Percentiles rank a stretch among this genome's conserved stretches.
Conservation (phyloP, 2,888 invertebrate genomes). For the Patella caerulea region DNA sequence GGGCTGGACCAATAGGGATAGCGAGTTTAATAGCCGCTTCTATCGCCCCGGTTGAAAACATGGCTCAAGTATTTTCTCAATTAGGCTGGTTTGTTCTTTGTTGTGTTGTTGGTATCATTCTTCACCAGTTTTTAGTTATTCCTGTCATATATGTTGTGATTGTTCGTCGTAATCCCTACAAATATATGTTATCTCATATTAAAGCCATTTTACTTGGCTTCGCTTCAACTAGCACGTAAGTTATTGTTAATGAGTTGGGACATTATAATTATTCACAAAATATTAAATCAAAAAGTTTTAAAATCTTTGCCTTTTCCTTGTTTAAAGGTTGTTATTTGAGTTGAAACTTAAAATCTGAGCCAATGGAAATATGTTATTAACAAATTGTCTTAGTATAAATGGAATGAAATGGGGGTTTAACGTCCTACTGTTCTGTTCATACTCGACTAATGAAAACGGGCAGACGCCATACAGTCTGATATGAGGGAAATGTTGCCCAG, state of each 20-base stretch:
- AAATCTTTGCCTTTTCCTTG: too few relatives aligned
- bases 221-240: conserved; percentile 63
- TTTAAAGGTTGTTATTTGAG: too few relatives aligned
- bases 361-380: too few relatives aligned
- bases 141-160: conserved; percentile 49
- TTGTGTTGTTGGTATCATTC: conserved; percentile 47
- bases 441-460: too few relatives aligned
- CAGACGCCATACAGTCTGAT: too few relatives aligned
- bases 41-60: conserved; percentile 48
- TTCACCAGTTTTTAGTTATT: conserved; percentile 56
- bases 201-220: conserved; percentile 56
- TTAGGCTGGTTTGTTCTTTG: conserved; percentile 57
- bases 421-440: too few relatives aligned
- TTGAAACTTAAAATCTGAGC: too few relatives aligned
- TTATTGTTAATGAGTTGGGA: neutral
- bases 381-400: too few relatives aligned
- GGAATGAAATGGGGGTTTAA: too few relatives aligned
- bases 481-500: too few relatives aligned
- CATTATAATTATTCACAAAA: too few relatives aligned
- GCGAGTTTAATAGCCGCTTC: conserved; percentile 59
- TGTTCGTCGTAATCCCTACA: conserved; percentile 55
- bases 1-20: conserved; percentile 60
- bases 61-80: conserved; percentile 46
- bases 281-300: too few relatives aligned
- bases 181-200: conserved; percentile 39